A percentile compares a stretch with the other conserved stretches of the same genome.
Conservation (phyloP, 2,113 vertebrate species). For the Danionella cerebrum region DNA sequence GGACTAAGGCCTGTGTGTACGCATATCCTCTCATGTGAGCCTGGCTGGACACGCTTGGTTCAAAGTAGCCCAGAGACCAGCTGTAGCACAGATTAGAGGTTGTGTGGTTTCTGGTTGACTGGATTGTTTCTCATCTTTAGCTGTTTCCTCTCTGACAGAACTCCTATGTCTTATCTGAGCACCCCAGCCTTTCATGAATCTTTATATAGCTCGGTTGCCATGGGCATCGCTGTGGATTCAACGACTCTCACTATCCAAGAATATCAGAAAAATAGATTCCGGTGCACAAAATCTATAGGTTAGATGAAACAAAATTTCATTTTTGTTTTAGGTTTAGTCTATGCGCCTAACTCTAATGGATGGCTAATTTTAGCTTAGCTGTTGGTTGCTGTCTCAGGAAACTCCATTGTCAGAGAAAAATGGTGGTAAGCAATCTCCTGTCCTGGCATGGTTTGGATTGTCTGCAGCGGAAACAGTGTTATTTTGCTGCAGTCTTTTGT, state of each 20-base stretch:
- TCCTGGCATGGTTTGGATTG: slow-evolving; percentile 9
- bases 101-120: slow-evolving; percentile 23
- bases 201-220: slow-evolving; percentile 38
- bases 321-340: neutral
- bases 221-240: slow-evolving; percentile 28
- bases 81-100: slow-evolving; percentile 35
- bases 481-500: slow-evolving; percentile 29
- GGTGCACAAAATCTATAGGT: neutral
- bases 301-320: neutral
- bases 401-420: slow-evolving; percentile 27
- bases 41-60: neutral
- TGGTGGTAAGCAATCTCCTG: slow-evolving; percentile 8
- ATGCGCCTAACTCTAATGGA: neutral
- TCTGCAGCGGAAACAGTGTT: slow-evolving; percentile 33
- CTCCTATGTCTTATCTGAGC: slow-evolving; percentile 34
- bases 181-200: slow-evolving; percentile 36
- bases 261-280: neutral
- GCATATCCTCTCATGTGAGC: too few relatives aligned
- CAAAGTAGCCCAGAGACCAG: slow-evolving; percentile 26
- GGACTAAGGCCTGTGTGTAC: too few relatives aligned
- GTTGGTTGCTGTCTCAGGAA: slow-evolving; percentile 23
- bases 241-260: neutral
- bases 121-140: slow-evolving; percentile 42
- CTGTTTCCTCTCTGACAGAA: slow-evolving; percentile 36
- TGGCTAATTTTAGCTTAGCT: slow-evolving; percentile 8